phyloP scores from a whole-genome alignment of 2,888 invertebrate species.

The Ptilodon capucinus region DNA sequence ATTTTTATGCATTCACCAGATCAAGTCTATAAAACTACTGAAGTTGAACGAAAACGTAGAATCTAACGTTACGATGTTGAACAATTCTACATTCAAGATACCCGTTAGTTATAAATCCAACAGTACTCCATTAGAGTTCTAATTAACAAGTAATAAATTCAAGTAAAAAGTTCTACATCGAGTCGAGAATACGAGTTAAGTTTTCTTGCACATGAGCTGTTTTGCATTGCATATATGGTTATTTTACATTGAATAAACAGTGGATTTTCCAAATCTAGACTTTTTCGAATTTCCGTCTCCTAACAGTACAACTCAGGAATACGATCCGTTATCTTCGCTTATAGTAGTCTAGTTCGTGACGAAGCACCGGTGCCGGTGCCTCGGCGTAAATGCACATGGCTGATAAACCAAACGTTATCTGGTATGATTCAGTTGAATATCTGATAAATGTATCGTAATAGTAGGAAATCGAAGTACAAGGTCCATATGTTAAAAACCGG shows the following conservation, averaged over 20 bases:
- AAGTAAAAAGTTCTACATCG: not conserved
- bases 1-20: no score
- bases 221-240: no score
- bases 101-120: not conserved
- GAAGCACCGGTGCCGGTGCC: constrained; percentile 6
- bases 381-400: constrained; percentile 2
- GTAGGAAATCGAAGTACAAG: constrained; percentile 2
- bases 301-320: not conserved
- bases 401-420: constrained; percentile 11
- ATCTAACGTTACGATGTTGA: no score
- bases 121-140: not conserved
- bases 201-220: no score
- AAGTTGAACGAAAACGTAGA: no score
- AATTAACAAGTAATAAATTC: not conserved
- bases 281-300: no score
- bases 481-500: no score
- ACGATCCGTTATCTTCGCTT: constrained; percentile 16
- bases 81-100: not conserved
- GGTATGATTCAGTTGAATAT: constrained; percentile 7
- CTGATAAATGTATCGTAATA: no score
- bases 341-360: constrained; percentile 13
- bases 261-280: no score
- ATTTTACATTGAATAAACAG: no score
- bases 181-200: no score
- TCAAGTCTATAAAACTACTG: no score